These are phyloP conservation scores for Spongia lamella DNA, from an alignment of 37 sponge, comb jelly and placozoan genomes.

Conservation along the genomic window DNA sequence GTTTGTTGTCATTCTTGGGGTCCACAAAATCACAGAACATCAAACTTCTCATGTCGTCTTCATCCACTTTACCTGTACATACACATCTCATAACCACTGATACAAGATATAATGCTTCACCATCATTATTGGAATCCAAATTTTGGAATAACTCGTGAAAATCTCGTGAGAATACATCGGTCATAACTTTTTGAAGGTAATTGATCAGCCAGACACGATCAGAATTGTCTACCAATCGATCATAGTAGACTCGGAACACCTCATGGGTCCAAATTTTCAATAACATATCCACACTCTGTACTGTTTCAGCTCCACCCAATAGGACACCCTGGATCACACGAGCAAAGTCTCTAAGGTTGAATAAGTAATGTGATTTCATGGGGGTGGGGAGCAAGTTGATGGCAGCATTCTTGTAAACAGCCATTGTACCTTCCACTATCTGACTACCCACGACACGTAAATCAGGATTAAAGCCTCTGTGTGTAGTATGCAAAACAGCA, in stretches of 20 bases:
- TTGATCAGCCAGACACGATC: conserved; percentile 90
- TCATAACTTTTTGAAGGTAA: conserved; percentile 58
- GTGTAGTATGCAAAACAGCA: neutral
- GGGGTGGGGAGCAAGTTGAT: conserved; percentile 93
- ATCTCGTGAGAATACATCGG: conserved; percentile 58
- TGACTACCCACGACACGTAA: conserved; percentile 55
- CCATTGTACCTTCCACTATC: conserved; percentile 82
- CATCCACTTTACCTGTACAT: conserved; percentile 75
- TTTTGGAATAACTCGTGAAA: conserved; percentile 81
- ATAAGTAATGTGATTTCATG: conserved; percentile 94
- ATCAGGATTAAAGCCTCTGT: conserved; percentile 79
- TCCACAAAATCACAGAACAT: conserved; percentile 98
- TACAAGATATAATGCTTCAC: conserved; percentile 22
- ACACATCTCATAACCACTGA: neutral
- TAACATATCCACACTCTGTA: conserved; percentile 44
- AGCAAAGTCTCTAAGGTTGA: conserved; percentile 94
- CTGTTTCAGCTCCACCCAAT: conserved; percentile 38
- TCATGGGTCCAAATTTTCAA: conserved; percentile 78
- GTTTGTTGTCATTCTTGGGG: conserved; percentile 87
- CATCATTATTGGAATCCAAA: conserved; percentile 89
- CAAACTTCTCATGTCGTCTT: conserved; percentile 92
- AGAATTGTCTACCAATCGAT: conserved; percentile 89
- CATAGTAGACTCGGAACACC: conserved; percentile 94
- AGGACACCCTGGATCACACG: conserved; percentile 95
- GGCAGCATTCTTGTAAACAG: conserved; percentile 92